Evolutionary conservation across 2,113 vertebrate genomes (phyloP), one percentile per base, ranked within the genome.

Genomic region (Raphicerus campestris): DNA sequence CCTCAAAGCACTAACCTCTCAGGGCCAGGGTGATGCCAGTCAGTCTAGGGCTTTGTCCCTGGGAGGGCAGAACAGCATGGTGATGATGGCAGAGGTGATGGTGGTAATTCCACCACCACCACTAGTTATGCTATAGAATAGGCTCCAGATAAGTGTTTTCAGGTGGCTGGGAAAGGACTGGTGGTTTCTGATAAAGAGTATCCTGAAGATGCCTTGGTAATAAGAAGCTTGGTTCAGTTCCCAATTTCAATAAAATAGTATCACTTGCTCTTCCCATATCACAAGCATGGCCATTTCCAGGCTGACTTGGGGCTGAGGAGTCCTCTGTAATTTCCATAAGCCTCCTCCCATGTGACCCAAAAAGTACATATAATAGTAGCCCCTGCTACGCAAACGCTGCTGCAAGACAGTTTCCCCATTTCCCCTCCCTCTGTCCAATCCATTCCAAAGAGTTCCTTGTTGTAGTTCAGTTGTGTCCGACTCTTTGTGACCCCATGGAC

Each of bases 171-270:
- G 35, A 93, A 92, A 63, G 24, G 14, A 47, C n/a, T 2, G 2
- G 55, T 63, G 45, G 53, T 84, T 84, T 93, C 53, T 60, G n/a
- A 35, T 42, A 88, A 80, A 94, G 47, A 94, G 87, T 7, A 61
- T 66, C 53, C 53, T 87, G 60, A 78, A 70, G 82, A 51, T 89
- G 73, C 24, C 73, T 93, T 93, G 61, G 32, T 89, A 82, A 88
- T 93, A 91, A 95, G 86, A 93, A 96, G 82, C 22, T 28, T 53
- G 63, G 20, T 93, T 82, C 55, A 55, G 32, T 78, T 89, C 86
- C 70, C 42, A 83, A 32, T 93, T 94, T 94, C 86, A 83, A 20
- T 88, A 97, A 95, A 91, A 28, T 17, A 32, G 3, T 61, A 75
- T n/a, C 58, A 32, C 7, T n/a, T 16, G 11, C 53, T 91, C 75